Percentiles rank a stretch among this genome's conserved stretches.
Conservation (phyloP, 2,888 invertebrate species). For the Amitus sp. region DNA sequence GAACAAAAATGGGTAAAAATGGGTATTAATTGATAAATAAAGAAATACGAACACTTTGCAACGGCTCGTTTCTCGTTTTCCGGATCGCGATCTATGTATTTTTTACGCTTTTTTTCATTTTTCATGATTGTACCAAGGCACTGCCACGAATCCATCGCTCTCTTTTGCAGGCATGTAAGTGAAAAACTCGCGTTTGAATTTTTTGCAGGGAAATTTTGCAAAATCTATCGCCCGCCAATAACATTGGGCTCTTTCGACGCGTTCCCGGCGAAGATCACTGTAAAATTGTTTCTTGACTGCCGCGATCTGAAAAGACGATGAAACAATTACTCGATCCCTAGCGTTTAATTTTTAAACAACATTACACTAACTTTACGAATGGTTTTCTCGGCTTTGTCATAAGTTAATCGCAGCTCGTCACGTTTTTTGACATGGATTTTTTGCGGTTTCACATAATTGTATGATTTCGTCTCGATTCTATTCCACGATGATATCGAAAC, state of each 20-base stretch:
- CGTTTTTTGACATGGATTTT: slow-evolving; percentile 31
- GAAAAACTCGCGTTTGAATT: slow-evolving; percentile 56
- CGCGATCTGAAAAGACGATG: slow-evolving; percentile 45
- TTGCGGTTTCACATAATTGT: slow-evolving; percentile 34
- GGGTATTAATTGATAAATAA: slow-evolving; percentile 15
- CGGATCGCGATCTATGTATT: no score
- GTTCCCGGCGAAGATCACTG: slow-evolving; percentile 46
- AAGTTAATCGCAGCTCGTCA: slow-evolving; percentile 42
- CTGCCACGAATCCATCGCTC: slow-evolving; percentile 50
- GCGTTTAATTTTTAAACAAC: slow-evolving; percentile 1
- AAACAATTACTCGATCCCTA: no score
- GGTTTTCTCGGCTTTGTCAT: slow-evolving; percentile 41
- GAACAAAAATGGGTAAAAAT: slow-evolving; percentile 12
- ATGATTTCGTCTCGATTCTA: slow-evolving; percentile 6
- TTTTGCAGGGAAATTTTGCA: slow-evolving; percentile 50
- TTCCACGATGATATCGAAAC: slow-evolving; percentile 42
- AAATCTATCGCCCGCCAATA: slow-evolving; percentile 56
- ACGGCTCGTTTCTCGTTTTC: no score
- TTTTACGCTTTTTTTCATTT: no score
- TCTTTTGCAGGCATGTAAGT: slow-evolving; percentile 55
- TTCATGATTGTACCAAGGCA: slow-evolving; percentile 46
- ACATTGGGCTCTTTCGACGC: slow-evolving; percentile 45
- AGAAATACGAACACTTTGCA: slow-evolving; percentile 12
- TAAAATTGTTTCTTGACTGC: slow-evolving; percentile 44
- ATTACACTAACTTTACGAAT: slow-evolving; percentile 42